Base-by-base conservation (phyloP, 2,113 vertebrate species). In the Oreotrochilus melanogaster region DNA sequence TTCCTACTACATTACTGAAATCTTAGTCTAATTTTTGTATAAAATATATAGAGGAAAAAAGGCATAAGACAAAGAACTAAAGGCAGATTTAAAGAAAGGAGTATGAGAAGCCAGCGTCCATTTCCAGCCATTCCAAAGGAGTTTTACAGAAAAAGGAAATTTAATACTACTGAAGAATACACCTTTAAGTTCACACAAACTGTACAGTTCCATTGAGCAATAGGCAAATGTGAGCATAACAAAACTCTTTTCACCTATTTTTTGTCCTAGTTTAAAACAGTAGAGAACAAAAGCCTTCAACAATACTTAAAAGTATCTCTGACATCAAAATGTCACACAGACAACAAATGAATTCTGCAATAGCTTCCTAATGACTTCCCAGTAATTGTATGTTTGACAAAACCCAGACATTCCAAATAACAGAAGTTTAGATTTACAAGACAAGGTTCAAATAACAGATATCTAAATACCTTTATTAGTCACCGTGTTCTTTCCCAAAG, bases 81-180 rank as follows among this genome's bases (percentile, higher is more conserved):
- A 67, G 14, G 3, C 22, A 76, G 14, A 67, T 42, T 47, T 45
- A 67, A 89, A 18, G 10, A 33, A 61, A 10, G 2, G 4, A 4
- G 0, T 48, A 43, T 30, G 23, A 67, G 11, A 62, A 48, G 7
- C 8, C 21, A 62, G 0, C 37, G 1, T 33, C 48, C 45, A 4
- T 23, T 74, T 75, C 30, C 17, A 67, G 27, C 28, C 27, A 7
- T 60, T 54, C 6, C 22, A 66, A 53, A 62, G 24, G 11, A 33
- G 3, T 61, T 45, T 39, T 18, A 53, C 10, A 35, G 27, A 78
- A 65, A 43, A 23, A 74, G 7, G 22, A 81, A 54, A 54, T 75
- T 25, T 35, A 9, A 37, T 43, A 43, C 10, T 50, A 39, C 56
- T 67, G 72, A 61, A 60, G 56, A 93, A 75, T 35, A 42, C 4